phyloP scores from a whole-genome alignment of 2,888 invertebrate genomes.

The Allophyes oxyacanthae region DNA sequence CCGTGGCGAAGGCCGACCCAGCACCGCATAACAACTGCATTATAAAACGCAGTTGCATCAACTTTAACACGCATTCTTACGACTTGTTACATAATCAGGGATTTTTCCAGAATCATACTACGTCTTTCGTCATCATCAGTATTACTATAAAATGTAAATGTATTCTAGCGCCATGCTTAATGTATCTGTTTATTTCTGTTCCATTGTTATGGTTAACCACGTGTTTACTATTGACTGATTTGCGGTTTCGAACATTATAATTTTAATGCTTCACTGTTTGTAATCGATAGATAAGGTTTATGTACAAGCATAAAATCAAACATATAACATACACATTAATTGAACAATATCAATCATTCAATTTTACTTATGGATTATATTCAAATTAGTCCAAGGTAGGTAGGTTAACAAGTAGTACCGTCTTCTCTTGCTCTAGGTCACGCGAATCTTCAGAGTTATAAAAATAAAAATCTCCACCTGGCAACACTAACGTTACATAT shows the following conservation, averaged over 20 bases:
- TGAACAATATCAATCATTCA: neutral
- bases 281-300: slow-evolving; percentile 4
- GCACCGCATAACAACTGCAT: slow-evolving; percentile 82
- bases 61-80: slow-evolving; percentile 66
- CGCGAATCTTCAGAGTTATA: no score
- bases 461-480: no score
- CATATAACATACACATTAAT: neutral
- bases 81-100: slow-evolving; percentile 50
- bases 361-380: slow-evolving; percentile 23
- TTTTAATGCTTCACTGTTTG: slow-evolving; percentile 20
- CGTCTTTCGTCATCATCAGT: slow-evolving; percentile 29
- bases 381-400: no score
- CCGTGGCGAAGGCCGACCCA: slow-evolving; percentile 85
- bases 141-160: slow-evolving; percentile 37
- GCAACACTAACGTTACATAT: no score
- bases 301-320: slow-evolving; percentile 1
- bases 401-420: no score
- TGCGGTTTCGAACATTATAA: slow-evolving; percentile 44
- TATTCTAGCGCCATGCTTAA: slow-evolving; percentile 41
- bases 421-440: no score
- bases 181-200: slow-evolving; percentile 28
- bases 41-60: slow-evolving; percentile 64
- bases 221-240: slow-evolving; percentile 33
- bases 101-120: slow-evolving; percentile 38
- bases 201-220: slow-evolving; percentile 51